A percentile compares a stretch with the other conserved stretches of the same genome.
phyloP scores from a whole-genome alignment of 1,140 invertebrate genomes.

The Carcinoscorpius rotundicauda region DNA sequence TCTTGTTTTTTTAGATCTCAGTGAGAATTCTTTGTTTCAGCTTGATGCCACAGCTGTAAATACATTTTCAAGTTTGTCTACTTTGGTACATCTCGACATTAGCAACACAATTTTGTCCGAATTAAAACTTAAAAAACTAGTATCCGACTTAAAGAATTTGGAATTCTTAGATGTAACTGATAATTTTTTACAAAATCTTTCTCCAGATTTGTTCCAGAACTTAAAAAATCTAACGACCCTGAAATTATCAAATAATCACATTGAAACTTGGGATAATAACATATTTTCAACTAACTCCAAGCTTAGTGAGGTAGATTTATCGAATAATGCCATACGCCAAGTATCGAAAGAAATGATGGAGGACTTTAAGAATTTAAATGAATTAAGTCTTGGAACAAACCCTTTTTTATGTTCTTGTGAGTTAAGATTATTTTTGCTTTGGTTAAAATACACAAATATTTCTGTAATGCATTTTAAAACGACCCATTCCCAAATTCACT shows the following conservation, averaged over 20 bases:
- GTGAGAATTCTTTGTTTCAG: neutral
- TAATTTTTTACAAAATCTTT: neutral
- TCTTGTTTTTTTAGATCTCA: neutral
- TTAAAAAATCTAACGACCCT: neutral
- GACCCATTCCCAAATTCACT: neutral
- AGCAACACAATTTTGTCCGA: neutral
- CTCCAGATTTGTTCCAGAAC: neutral
- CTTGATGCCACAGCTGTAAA: neutral
- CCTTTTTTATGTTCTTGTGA: slow-evolving; percentile 10
- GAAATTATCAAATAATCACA: neutral
- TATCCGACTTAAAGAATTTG: neutral
- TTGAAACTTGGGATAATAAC: neutral
- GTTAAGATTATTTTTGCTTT: neutral
- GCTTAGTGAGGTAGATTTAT: slow-evolving; percentile 7
- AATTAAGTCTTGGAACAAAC: slow-evolving; percentile 12
- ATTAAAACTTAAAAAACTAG: neutral
- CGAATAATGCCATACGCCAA: slow-evolving; percentile 6
- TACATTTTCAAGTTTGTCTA: no score
- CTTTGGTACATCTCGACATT: no score
- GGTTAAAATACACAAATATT: neutral
- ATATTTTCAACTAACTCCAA: neutral
- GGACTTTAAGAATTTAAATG: slow-evolving; percentile 9
- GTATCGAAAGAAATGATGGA: slow-evolving; percentile 12
- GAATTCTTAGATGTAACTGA: neutral
- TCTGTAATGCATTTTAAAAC: neutral